These are phyloP conservation scores for Triplophysa rosa DNA, from an alignment of 2,113 vertebrate species.

Conservation along the genomic window DNA sequence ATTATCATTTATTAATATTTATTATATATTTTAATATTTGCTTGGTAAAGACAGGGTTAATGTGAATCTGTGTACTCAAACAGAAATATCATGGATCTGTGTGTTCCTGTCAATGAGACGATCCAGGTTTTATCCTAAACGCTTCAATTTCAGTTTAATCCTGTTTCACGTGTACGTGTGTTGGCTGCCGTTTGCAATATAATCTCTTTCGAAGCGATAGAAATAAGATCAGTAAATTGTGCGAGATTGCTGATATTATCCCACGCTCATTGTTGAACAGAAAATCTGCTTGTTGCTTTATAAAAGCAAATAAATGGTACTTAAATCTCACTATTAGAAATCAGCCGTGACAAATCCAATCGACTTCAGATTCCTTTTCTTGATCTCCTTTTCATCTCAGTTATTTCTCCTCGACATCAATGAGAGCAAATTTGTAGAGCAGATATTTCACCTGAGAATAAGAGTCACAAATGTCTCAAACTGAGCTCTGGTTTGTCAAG, in stretches of 20 bases:
- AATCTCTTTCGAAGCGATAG: neutral
- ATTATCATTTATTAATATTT: no score
- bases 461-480: no score
- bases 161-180: neutral
- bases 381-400: no score
- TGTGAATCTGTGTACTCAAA: no score
- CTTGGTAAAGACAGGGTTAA: neutral
- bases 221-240: neutral
- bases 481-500: no score
- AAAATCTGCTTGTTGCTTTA: neutral
- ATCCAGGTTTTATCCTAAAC: slow-evolving; percentile 7
- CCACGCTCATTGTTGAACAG: neutral
- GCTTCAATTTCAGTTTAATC: slow-evolving; percentile 3
- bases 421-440: no score
- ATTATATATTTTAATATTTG: no score
- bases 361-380: no score
- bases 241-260: neutral
- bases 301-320: slow-evolving; percentile 12
- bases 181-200: neutral
- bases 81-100: neutral
- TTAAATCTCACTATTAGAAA: slow-evolving; percentile 12
- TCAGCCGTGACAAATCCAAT: neutral
- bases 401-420: no score
- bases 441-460: no score
- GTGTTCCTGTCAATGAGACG: slow-evolving; percentile 1